phyloP scores from a whole-genome alignment of 2,888 invertebrate genomes.

The Pyrrhopygopsis socrates region DNA sequence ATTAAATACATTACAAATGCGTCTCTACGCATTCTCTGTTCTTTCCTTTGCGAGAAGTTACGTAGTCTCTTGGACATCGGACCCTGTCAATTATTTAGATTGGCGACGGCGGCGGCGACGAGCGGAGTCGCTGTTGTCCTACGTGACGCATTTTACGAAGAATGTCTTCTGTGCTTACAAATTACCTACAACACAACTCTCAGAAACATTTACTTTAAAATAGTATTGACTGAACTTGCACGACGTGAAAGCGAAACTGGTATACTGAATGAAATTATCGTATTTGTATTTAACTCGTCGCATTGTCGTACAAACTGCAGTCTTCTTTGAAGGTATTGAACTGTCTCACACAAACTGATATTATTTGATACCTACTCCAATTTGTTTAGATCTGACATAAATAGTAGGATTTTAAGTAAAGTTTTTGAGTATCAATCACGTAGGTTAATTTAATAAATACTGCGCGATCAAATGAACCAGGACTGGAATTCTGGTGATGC shows the following conservation, averaged over 20 bases:
- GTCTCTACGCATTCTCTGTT: conserved; percentile 89
- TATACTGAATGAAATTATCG: conserved; percentile 11
- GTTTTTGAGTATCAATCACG: too few relatives aligned
- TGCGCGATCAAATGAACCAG: too few relatives aligned
- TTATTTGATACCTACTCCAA: too few relatives aligned
- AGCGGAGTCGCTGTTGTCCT: conserved; percentile 85
- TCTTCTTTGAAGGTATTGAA: too few relatives aligned
- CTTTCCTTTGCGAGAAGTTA: conserved; percentile 89
- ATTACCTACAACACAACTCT: conserved; percentile 40
- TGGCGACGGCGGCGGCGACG: conserved; percentile 91
- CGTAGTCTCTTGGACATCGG: conserved; percentile 92
- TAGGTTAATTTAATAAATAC: too few relatives aligned
- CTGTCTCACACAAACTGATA: too few relatives aligned
- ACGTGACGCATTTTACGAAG: conserved; percentile 88
- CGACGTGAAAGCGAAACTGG: conserved; percentile 6
- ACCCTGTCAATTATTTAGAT: conserved; percentile 95
- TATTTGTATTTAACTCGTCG: too few relatives aligned
- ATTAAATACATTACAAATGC: too few relatives aligned
- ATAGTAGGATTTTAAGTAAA: too few relatives aligned
- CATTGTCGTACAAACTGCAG: background rate
- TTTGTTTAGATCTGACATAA: too few relatives aligned
- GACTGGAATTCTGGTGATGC: too few relatives aligned
- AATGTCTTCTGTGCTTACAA: conserved; percentile 54
- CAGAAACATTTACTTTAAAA: conserved; percentile 51
- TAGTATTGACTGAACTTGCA: conserved; percentile 22